These are phyloP conservation scores for Radopholus similis DNA, from an alignment of 1,140 invertebrate species.

Conservation along the genomic window DNA sequence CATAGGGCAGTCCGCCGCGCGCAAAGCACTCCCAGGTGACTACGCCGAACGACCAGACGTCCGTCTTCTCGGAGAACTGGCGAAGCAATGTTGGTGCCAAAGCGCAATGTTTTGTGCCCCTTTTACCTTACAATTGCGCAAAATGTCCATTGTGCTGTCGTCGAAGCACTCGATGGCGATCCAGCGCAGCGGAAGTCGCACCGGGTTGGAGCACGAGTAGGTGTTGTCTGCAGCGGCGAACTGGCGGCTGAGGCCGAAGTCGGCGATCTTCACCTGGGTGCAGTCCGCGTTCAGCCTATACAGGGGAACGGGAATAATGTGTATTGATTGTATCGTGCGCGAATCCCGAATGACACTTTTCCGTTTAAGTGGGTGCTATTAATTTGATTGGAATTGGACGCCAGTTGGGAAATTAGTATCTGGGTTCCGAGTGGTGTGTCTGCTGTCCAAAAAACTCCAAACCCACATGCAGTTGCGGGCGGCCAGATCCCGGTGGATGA, in stretches of 20 bases:
- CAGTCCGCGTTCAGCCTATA: conserved; percentile 76
- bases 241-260: conserved; percentile 84
- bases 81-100: conserved; percentile 30
- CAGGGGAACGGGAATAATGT: too few relatives aligned
- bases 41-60: conserved; percentile 34
- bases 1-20: conserved; percentile 20
- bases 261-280: conserved; percentile 82
- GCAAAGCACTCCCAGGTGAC: conserved; percentile 33
- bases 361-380: too few relatives aligned
- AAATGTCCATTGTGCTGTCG: too few relatives aligned
- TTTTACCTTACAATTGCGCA: too few relatives aligned
- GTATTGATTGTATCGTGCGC: too few relatives aligned
- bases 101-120: not conserved
- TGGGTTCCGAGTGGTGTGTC: too few relatives aligned
- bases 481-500: conserved; percentile 91
- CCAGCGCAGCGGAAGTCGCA: conserved; percentile 32
- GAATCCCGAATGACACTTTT: too few relatives aligned
- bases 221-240: conserved; percentile 9
- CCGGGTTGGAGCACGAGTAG: conserved; percentile 3
- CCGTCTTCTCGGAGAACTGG: too few relatives aligned
- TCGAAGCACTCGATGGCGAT: conserved; percentile 34
- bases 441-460: not conserved
- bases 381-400: too few relatives aligned
- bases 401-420: too few relatives aligned
- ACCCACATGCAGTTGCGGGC: conserved; percentile 67